Evolutionary conservation across 2,797 vertebrate genomes (phyloP), one percentile per base, ranked within the genome.

Genomic region (Megaceryle alcyon): DNA sequence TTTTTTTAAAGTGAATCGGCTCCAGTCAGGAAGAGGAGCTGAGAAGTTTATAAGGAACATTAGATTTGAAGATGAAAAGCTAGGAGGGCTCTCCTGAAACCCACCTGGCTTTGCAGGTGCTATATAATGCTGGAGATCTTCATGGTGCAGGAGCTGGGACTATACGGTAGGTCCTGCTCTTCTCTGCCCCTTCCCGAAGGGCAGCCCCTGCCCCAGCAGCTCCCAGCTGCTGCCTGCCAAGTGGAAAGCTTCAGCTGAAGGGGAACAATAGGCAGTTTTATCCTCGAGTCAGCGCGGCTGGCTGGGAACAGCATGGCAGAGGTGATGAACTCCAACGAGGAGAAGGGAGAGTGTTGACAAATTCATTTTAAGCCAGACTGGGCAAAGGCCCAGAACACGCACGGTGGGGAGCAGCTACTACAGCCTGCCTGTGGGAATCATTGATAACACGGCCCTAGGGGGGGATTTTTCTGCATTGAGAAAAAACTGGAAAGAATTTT

Each of bases 201-300:
- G 81, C 93, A 86, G 88, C 75, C 56, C 70, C 68, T 37, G 48
- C 33, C 75, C 72, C 68, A 64, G 83, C 90, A 92, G 90, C 76
- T 94, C 79, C 88, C 94, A 88, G 92, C 81, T 89, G 93, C 93
- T 26, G 56, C 86, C 83, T 96, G 94, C 92, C 86, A 91, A 95
- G 88, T 31, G 71, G 68, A 31, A 86, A 48, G 81, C 81, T 93
- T 86, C 88, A 77, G 82, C 86, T 49, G 84, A n/a, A 85, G 61
- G 63, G 75, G 60, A 97, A 95, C 95, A 96, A 96, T 96, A 95
- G 95, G 91, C 82, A 78, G 91, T 95, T 95, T 96, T 96, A 96
- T 96, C 81, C 84, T 73, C 14, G 70, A 86, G 92, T 96, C 95
- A 94, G 93, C 22, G 2, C 0, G 75, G 88, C 90, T 70, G 88